Conservation (phyloP, 2,797 vertebrate species). For the Bradypus variegatus region DNA sequence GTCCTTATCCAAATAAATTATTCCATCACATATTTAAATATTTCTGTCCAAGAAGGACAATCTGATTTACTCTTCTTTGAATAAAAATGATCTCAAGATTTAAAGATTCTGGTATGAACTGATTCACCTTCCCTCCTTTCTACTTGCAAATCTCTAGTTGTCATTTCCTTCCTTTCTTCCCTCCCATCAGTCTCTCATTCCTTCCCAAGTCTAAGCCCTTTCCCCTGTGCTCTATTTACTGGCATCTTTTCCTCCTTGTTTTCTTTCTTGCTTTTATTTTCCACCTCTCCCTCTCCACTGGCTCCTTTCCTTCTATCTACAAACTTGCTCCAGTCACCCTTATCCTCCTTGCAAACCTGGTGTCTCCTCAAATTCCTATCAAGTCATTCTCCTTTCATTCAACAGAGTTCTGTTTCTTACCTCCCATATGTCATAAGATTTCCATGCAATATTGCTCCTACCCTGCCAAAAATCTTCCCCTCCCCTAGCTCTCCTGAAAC, state of each 20-base stretch:
- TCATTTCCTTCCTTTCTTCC: background rate
- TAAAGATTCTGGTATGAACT: background rate
- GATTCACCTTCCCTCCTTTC: background rate
- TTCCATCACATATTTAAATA: constrained; percentile 13
- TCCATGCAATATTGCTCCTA: background rate
- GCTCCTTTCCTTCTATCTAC: background rate
- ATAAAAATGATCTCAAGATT: background rate
- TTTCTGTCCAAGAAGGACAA: background rate
- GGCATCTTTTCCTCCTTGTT: background rate
- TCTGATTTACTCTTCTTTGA: background rate
- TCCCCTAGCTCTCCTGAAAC: background rate
- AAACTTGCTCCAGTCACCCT: background rate
- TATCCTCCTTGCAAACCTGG: background rate
- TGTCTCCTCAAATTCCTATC: background rate
- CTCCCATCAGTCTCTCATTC: background rate
- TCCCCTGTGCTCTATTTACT: background rate
- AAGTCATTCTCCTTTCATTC: background rate
- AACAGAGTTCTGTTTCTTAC: background rate
- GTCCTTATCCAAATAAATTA: background rate
- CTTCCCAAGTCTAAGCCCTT: background rate
- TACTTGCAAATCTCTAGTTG: background rate
- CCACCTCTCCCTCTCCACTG: background rate
- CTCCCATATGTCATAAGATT: background rate
- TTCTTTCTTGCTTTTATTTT: background rate
- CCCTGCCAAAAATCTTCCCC: background rate